Evolutionary conservation across 2,888 invertebrate species (phyloP).

Genomic region (Lymantria dispar): DNA sequence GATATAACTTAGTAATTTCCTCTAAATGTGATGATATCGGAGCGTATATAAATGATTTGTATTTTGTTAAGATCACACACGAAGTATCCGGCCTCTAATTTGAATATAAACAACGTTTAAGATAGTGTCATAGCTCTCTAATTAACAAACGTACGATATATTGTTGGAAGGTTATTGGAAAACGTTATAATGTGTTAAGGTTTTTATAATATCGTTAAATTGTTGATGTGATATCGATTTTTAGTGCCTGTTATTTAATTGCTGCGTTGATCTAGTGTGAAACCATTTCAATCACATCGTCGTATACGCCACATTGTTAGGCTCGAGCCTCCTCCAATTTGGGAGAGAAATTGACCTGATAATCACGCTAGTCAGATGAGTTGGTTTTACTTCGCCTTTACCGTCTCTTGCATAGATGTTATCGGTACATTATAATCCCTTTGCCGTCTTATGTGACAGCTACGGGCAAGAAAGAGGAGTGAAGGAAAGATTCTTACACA

Average conservation of each 20-base stretch:
- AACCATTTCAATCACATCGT: too few species aligned
- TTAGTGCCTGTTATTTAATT: neutral
- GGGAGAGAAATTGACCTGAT: too few species aligned
- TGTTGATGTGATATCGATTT: neutral
- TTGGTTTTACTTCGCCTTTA: too few species aligned
- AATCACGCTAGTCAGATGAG: too few species aligned
- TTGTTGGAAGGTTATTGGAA: constrained; percentile 32
- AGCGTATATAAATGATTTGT: constrained; percentile 49
- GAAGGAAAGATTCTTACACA: too few species aligned
- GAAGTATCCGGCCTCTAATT: constrained; percentile 60
- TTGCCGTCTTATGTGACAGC: too few species aligned
- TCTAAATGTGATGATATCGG: constrained; percentile 59
- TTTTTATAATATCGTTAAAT: constrained; percentile 2
- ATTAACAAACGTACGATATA: constrained; percentile 26
- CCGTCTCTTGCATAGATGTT: too few species aligned
- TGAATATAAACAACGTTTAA: constrained; percentile 34
- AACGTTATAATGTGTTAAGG: constrained; percentile 17
- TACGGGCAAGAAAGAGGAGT: too few species aligned
- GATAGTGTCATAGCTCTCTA: constrained; percentile 21
- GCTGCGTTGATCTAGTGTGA: too few species aligned
- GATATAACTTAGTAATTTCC: constrained; percentile 50
- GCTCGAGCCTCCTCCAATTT: too few species aligned
- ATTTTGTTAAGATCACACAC: constrained; percentile 60
- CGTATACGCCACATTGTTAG: too few species aligned
- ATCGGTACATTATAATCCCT: too few species aligned